Evolutionary conservation across 2,113 vertebrate genomes (phyloP).

Genomic region (Caracal caracal): DNA sequence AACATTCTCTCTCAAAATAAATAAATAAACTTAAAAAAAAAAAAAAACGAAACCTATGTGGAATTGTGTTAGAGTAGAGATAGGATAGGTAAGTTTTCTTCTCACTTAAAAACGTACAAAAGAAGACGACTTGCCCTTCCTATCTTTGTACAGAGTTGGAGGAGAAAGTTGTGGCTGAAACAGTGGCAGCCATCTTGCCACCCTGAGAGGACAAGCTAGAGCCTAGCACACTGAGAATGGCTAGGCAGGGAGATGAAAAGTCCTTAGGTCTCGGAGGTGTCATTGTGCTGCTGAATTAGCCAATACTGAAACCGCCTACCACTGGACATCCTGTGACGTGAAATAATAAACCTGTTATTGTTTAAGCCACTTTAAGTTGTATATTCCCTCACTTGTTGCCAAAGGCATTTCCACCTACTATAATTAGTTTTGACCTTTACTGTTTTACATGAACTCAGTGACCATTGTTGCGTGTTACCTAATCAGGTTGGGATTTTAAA

Average conservation of each 20-base stretch:
- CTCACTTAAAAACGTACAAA: not conserved
- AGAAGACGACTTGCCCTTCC: slow-evolving; percentile 9
- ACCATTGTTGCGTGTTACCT: not conserved
- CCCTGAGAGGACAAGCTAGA: not conserved
- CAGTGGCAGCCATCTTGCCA: not conserved
- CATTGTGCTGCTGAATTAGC: not conserved
- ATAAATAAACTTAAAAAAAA: no score
- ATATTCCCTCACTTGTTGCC: not conserved
- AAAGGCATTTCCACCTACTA: not conserved
- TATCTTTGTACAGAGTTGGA: not conserved
- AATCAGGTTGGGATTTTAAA: not conserved
- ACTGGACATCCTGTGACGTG: not conserved
- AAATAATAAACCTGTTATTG: not conserved
- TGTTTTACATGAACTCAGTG: not conserved
- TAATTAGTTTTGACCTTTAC: not conserved
- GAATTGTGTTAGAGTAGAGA: not conserved
- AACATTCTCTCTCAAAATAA: no score
- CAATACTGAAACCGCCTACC: not conserved
- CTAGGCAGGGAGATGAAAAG: not conserved
- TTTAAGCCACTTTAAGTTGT: slow-evolving; percentile 1
- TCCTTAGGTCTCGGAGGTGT: not conserved
- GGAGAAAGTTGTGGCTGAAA: not conserved
- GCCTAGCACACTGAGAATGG: not conserved
- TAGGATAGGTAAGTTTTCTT: not conserved
- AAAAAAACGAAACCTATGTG: not conserved